Evolutionary conservation across 2,797 vertebrate genomes (phyloP).

Genomic region (Helarctos malayanus): DNA sequence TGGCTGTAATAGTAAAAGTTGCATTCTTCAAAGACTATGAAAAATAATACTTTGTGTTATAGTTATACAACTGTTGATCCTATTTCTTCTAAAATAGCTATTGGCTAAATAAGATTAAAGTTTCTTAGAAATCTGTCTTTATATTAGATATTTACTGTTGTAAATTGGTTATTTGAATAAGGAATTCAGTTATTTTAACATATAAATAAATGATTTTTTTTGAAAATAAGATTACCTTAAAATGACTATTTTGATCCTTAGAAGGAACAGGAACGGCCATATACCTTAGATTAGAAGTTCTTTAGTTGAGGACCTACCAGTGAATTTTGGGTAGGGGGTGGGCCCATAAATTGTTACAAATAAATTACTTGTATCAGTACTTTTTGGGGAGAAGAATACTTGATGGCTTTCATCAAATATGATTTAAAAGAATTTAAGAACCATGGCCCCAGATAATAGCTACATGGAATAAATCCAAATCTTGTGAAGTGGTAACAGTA

Average conservation of each 20-base stretch:
- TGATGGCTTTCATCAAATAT: not conserved
- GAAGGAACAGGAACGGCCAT: not conserved
- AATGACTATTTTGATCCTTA: conserved; percentile 24
- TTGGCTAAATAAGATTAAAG: conserved; percentile 40
- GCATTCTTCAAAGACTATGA: conserved; percentile 53
- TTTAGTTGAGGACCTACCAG: not conserved
- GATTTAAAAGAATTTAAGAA: conserved; percentile 51
- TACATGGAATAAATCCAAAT: conserved; percentile 2
- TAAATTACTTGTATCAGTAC: not conserved
- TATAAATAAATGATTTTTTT: conserved; percentile 48
- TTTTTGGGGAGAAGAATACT: not conserved
- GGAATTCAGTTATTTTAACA: conserved; percentile 28
- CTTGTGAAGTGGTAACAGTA: not conserved
- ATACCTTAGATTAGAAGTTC: not conserved
- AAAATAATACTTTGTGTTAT: conserved; percentile 47
- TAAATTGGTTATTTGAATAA: conserved; percentile 56
- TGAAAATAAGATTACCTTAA: conserved; percentile 39
- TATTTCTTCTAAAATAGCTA: conserved; percentile 47
- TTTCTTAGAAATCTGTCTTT: conserved; percentile 63
- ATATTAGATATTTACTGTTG: conserved; percentile 46
- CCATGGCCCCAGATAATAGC: not conserved
- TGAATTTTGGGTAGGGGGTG: not conserved
- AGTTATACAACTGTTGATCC: not conserved
- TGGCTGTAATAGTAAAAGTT: conserved; percentile 54
- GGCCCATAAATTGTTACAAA: conserved; percentile 28